Evolutionary conservation across 1,140 invertebrate species (phyloP).

Genomic region (Leptinotarsa undecemlineata): DNA sequence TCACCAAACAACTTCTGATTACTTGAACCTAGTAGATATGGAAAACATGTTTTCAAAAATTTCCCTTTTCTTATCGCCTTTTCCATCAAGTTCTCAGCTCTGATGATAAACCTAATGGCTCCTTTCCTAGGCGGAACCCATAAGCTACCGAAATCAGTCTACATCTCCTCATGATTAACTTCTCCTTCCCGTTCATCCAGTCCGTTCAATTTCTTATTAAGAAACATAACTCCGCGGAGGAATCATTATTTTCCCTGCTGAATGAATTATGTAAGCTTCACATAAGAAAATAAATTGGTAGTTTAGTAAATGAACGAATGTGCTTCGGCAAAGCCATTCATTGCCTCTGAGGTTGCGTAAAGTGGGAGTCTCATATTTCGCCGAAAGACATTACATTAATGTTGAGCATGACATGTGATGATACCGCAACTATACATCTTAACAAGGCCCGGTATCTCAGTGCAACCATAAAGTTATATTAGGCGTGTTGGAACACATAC

Average conservation of each 20-base stretch:
- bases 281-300: conserved; percentile 26
- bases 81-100: no score
- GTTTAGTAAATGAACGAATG: conserved; percentile 22
- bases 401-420: conserved; percentile 41
- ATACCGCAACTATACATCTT: conserved; percentile 37
- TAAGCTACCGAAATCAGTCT: no score
- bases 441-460: conserved; percentile 37
- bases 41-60: no score
- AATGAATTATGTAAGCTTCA: conserved; percentile 16
- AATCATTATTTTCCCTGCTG: neutral
- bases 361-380: conserved; percentile 26
- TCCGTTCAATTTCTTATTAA: no score
- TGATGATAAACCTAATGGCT: no score
- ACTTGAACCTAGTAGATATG: no score
- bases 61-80: no score
- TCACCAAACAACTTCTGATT: no score
- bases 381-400: conserved; percentile 39
- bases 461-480: conserved; percentile 40
- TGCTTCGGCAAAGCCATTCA: neutral
- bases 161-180: no score
- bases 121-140: no score
- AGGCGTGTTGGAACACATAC: conserved; percentile 29
- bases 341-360: conserved; percentile 19
- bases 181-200: no score
- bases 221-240: neutral